Base-by-base conservation (phyloP, 53 echinoderm and acorn worm genomes). In the Glandiceps talaboti region DNA sequence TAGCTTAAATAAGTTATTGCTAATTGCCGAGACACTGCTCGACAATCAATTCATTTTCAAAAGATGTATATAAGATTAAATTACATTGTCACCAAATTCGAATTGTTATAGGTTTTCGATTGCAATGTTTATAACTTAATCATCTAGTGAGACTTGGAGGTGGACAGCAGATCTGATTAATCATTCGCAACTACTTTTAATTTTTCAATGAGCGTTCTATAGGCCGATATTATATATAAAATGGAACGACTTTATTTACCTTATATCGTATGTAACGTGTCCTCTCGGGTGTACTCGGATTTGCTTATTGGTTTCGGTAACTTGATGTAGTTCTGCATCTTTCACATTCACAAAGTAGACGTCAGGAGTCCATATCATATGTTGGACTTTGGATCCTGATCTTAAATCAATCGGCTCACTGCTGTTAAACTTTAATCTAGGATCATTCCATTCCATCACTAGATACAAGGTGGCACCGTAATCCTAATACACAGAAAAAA, bases 291-390 rank as follows among this genome's bases (percentile, higher is more conserved):
- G 14, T 29, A 84, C 28, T 27, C 78, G 28, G 73, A 79, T 28
- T 1, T 78, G 14, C 26, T 77, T 79, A 29, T 84, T 84, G 0
- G 28, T 20, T 32, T 78, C 30, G 1, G 74, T 84, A 27, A 84
- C 27, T 27, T 84, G 28, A 14, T 83, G 83, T 31, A 77, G 31
- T 29, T 84, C 74, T 12, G 78, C 84, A 0, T 27, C 25, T 31
- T 84, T 84, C 28, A 84, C 14, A 14, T 78, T 73, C 30, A 79
- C 78, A 29, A 84, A 84, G 79, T 31, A 79, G 27, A 84, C 27
- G 29, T 79, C 33, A 0, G 84, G 84, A 25, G 79, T 25, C 84
- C 84, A 84, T 30, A 84, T 32, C 32, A 27, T 74, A 20, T 84
- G 64, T 20, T 45, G 64, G 20, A 45, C 6, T 45, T 45, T 45